phyloP scores from a whole-genome alignment of 2,797 vertebrate species.

The Brachyalestes nurse region DNA sequence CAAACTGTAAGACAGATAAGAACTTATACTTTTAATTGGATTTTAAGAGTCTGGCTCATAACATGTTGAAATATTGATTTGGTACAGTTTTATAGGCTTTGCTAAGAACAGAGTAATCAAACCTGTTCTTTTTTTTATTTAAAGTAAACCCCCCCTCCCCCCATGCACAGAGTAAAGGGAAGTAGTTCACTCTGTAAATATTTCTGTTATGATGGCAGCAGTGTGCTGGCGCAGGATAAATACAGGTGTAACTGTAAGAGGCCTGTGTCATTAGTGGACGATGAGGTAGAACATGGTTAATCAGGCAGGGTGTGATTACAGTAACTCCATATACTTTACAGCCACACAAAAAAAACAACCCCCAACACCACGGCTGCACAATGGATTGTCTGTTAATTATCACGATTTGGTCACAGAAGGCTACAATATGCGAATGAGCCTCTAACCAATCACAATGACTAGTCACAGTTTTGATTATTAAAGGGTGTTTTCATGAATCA shows the following conservation, averaged over 20 bases:
- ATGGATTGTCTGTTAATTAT: too few relatives aligned
- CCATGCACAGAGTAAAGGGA: background rate
- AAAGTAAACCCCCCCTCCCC: background rate
- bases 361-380: background rate
- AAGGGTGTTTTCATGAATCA: too few relatives aligned
- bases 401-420: too few relatives aligned
- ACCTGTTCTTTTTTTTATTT: background rate
- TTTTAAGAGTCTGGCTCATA: background rate
- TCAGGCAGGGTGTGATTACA: background rate
- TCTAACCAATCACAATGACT: too few relatives aligned
- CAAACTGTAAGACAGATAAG: background rate
- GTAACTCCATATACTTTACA: slow-evolving; percentile 1
- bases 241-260: background rate
- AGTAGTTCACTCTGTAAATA: background rate
- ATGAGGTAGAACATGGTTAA: background rate
- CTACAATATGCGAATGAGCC: too few relatives aligned
- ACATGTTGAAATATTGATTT: background rate
- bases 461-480: too few relatives aligned
- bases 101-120: background rate
- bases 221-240: background rate
- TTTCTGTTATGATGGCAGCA: slow-evolving; percentile 1
- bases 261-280: background rate
- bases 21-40: too few relatives aligned
- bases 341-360: slow-evolving; percentile 24
- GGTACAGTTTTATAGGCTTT: background rate